A percentile compares a stretch with the other conserved stretches of the same genome.
Conservation (phyloP, 2,113 vertebrate species). For the Sapayoa aenigma region DNA sequence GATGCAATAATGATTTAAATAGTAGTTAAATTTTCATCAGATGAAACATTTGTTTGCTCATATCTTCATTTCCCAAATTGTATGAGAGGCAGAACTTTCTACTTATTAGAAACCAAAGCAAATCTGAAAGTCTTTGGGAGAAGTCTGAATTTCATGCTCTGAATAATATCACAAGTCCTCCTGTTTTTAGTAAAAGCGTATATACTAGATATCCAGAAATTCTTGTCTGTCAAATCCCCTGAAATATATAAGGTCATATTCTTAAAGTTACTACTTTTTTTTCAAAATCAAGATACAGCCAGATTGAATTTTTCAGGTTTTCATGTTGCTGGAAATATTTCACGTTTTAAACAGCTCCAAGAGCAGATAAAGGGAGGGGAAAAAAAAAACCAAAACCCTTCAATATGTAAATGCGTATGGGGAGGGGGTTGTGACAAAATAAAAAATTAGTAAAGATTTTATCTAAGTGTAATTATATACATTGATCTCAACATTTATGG, state of each 20-base stretch:
- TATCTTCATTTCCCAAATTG: neutral
- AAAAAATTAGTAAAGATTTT: neutral
- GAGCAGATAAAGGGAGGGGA: neutral
- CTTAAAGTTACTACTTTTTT: neutral
- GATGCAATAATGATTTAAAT: neutral
- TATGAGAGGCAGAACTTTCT: neutral
- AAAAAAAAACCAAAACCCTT: fast-evolving
- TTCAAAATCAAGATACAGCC: neutral
- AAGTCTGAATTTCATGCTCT: neutral
- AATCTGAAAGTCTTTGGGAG: neutral
- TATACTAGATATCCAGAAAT: neutral
- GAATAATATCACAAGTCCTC: neutral
- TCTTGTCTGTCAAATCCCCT: neutral
- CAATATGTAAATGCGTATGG: neutral
- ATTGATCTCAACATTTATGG: neutral
- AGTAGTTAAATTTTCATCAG: neutral
- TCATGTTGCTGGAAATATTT: neutral
- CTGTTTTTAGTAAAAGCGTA: neutral
- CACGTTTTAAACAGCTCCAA: neutral
- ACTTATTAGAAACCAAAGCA: neutral
- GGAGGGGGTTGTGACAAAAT: fast-evolving
- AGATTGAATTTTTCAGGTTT: neutral
- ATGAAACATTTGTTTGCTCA: neutral
- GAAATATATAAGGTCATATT: neutral
- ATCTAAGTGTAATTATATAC: neutral